Base-by-base conservation (phyloP, 2,888 invertebrate genomes). In the Elmis aenea region DNA sequence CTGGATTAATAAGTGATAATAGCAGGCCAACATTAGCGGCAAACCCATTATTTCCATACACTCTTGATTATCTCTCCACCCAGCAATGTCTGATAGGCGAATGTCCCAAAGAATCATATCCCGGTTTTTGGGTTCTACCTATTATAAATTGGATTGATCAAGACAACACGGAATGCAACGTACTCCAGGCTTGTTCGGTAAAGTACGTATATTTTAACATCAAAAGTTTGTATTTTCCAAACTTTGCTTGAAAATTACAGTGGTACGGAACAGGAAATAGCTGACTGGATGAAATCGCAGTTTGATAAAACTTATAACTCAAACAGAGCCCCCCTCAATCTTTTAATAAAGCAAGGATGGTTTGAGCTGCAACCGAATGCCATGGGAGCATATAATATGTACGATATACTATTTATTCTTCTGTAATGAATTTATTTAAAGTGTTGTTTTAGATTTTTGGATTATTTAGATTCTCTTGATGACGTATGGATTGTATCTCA, bases 1-100 rank as follows among this genome's bases (percentile, higher is more conserved):
- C 66, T 12, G 70, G 66, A 1, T 64, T 82, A 2, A 38, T 54
- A 1, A 83, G 81, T 56, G 84, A 85, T 53, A 72, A 72, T 36
- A 74, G 79, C 2, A 76, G 82, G 77, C 71, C 78, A 0, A 74
- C 79, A 0, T 59, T 63, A 11, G 46, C 47, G 1, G 46, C 67
- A 33, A 71, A 72, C 14, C 74, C 72, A 10, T 57, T 79, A 1
- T 84, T 79, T 76, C 85, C 85, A 0, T 85, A 83, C 59, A 83
- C 82, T 1, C 58, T 83, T 33, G 77, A 85, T 53, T 79, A 74
- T 47, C 57, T 59, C 1, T 71, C 74, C 0, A 69, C 45, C 9
- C 76, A 80, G 57, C 74, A 76, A 38, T 81, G 81, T 36, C 51
- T 62, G 3, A 67, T 75, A 8, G 68, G 65, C 0, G 70, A 71